These are phyloP conservation scores for Galleria mellonella DNA, from an alignment of 1,140 invertebrate genomes.

Conservation along the genomic window DNA sequence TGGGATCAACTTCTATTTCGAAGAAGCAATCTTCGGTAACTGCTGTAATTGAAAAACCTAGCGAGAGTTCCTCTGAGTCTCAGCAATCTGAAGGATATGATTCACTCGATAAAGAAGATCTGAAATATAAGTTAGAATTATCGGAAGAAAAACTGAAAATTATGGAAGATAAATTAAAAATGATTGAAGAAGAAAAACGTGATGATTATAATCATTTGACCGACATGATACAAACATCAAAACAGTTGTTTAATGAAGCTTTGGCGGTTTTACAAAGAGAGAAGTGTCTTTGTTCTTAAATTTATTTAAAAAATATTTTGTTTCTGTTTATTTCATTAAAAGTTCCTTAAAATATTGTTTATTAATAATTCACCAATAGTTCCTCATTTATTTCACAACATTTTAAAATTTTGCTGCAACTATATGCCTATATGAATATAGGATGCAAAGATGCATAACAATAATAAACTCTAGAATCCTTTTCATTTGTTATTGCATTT, in stretches of 20 bases:
- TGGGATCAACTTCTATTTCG: constrained; percentile 13
- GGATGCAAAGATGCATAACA: too few species aligned
- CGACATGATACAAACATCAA: constrained; percentile 66
- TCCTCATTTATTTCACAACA: too few species aligned
- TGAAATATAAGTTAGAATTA: constrained; percentile 58
- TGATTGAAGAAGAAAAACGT: constrained; percentile 65
- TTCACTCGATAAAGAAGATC: constrained; percentile 48
- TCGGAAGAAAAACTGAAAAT: constrained; percentile 64
- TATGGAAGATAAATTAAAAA: constrained; percentile 63
- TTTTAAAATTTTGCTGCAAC: too few species aligned
- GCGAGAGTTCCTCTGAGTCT: constrained; percentile 37
- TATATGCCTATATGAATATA: too few species aligned
- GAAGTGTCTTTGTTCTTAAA: constrained; percentile 51
- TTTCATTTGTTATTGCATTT: too few species aligned
- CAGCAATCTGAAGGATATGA: constrained; percentile 32
- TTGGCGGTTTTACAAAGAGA: constrained; percentile 53
- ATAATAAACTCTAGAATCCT: too few species aligned
- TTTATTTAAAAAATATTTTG: constrained; percentile 14
- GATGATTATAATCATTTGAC: constrained; percentile 58
- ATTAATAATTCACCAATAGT: too few species aligned
- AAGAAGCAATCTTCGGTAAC: constrained; percentile 41
- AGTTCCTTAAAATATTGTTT: too few species aligned
- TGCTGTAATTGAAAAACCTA: constrained; percentile 34
- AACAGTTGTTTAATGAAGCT: constrained; percentile 62
- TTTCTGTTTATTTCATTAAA: too few species aligned